Percentiles rank a stretch among this genome's conserved stretches.
These are phyloP conservation scores for Nesogale talazaci DNA, from an alignment of 2,113 vertebrate species.

Conservation along the genomic window DNA sequence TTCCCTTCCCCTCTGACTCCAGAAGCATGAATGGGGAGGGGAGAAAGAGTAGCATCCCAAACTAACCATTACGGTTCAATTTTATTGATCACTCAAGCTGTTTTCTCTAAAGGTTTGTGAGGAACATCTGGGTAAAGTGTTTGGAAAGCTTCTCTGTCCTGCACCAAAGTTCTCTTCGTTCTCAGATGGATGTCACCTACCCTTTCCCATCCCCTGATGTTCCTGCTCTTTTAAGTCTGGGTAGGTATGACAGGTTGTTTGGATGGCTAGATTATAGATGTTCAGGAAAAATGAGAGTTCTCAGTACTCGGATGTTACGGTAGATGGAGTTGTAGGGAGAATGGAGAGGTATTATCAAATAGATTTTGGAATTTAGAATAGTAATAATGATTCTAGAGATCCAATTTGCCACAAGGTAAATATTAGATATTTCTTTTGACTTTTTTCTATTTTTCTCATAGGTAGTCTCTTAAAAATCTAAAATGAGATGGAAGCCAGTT, in stretches of 20 bases:
- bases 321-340: constrained; percentile 21
- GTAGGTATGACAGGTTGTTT: background rate
- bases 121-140: background rate
- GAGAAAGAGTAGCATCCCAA: constrained; percentile 29
- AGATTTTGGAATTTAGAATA: background rate
- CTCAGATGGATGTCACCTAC: constrained; percentile 10
- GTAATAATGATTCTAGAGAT: constrained; percentile 36
- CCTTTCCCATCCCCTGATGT: background rate
- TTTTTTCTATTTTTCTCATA: constrained; percentile 21
- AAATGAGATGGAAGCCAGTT: constrained; percentile 62
- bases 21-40: background rate
- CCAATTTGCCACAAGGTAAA: constrained; percentile 7
- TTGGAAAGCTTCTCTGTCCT: background rate
- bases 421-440: constrained; percentile 36
- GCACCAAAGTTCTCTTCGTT: constrained; percentile 38
- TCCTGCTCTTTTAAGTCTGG: background rate
- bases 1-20: constrained; percentile 13
- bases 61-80: constrained; percentile 15
- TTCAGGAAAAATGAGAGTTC: background rate
- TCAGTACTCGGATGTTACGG: constrained; percentile 1
- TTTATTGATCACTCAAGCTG: background rate
- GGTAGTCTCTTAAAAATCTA: constrained; percentile 38
- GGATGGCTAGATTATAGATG: background rate
- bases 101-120: background rate
- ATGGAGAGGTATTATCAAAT: constrained; percentile 24